Evolutionary conservation across 1,140 invertebrate genomes (phyloP).

Genomic region (Coelopa frigida): DNA sequence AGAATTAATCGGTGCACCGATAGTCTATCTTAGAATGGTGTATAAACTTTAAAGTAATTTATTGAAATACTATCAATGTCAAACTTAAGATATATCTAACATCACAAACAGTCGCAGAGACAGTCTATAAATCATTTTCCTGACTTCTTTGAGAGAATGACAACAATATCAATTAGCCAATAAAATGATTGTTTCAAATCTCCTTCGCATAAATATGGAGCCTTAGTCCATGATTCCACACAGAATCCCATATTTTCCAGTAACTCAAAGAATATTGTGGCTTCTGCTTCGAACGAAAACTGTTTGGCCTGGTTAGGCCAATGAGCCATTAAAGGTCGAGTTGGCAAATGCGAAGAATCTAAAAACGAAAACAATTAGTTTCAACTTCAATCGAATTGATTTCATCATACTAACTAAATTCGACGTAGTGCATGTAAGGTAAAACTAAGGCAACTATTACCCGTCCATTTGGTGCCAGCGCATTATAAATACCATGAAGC

Average conservation of each 20-base stretch:
- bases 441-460: constrained; percentile 75
- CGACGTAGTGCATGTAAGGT: constrained; percentile 82
- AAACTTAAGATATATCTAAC: too few relatives aligned
- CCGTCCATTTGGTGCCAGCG: constrained; percentile 59
- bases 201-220: constrained; percentile 89
- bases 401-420: too few relatives aligned
- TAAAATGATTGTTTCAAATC: constrained; percentile 81
- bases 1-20: too few relatives aligned
- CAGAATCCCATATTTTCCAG: constrained; percentile 54
- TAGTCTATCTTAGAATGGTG: too few relatives aligned
- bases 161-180: constrained; percentile 80
- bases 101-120: too few relatives aligned
- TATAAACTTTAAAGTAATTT: too few relatives aligned
- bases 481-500: constrained; percentile 56
- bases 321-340: constrained; percentile 33
- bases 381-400: background rate
- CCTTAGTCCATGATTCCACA: constrained; percentile 70
- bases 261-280: constrained; percentile 32
- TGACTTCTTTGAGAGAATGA: constrained; percentile 51
- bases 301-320: constrained; percentile 20
- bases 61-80: too few relatives aligned
- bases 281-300: constrained; percentile 38
- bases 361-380: background rate
- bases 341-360: constrained; percentile 40
- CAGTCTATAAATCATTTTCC: too few relatives aligned